Percentiles rank a stretch among this genome's conserved stretches.
These are phyloP conservation scores for Sebastes kiyomatsui DNA, from an alignment of 2,797 vertebrate genomes.

Conservation along the genomic window DNA sequence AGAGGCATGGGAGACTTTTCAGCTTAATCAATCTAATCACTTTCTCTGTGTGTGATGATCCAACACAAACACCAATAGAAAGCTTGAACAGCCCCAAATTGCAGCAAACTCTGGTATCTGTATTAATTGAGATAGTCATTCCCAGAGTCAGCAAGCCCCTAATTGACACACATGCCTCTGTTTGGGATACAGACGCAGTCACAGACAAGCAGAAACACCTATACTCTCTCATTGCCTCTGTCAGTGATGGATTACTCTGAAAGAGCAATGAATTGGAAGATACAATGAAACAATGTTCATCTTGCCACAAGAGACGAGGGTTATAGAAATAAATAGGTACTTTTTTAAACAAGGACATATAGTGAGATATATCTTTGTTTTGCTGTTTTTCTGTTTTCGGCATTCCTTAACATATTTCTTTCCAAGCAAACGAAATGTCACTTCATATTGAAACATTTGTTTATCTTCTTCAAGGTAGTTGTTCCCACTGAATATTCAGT, in stretches of 20 bases:
- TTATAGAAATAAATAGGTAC: conserved; percentile 22
- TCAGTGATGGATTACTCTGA: conserved; percentile 63
- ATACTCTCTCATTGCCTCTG: conserved; percentile 23
- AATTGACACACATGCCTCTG: not conserved
- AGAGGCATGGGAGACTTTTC: not conserved
- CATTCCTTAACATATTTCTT: not conserved
- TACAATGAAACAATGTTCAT: conserved; percentile 31
- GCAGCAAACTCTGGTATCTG: conserved; percentile 15
- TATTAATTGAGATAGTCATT: conserved; percentile 25
- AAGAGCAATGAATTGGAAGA: conserved; percentile 42
- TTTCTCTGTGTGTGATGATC: not conserved
- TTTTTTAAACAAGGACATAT: conserved; percentile 25
- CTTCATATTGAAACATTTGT: not conserved
- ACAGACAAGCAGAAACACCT: conserved; percentile 23
- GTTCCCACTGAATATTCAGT: not conserved
- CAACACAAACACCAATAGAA: not conserved
- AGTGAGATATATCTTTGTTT: conserved; percentile 29
- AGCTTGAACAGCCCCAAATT: conserved; percentile 23
- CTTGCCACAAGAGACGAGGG: conserved; percentile 31
- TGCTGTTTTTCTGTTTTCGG: not conserved
- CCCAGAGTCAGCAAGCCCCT: not conserved
- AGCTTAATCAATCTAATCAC: not conserved
- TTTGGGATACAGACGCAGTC: conserved; percentile 8
- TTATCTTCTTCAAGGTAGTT: not conserved
- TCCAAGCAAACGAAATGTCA: not conserved